Percentiles rank a stretch among this genome's conserved stretches.
These are phyloP conservation scores for Drosophila yakuba DNA, from an alignment of 1,140 invertebrate species.

Conservation along the genomic window DNA sequence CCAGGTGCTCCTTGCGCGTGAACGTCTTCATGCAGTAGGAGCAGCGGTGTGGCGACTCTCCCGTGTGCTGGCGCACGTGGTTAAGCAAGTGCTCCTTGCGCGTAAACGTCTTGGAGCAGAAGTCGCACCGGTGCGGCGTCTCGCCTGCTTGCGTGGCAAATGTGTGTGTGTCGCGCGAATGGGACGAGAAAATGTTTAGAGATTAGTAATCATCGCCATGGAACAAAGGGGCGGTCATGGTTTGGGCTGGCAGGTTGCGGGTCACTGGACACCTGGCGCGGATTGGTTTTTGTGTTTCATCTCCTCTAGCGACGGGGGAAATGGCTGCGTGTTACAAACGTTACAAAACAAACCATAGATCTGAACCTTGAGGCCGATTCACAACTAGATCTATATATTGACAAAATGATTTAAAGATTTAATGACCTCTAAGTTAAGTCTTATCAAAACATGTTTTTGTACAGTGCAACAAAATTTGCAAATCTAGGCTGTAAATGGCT, in stretches of 20 bases:
- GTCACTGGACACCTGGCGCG: constrained; percentile 16
- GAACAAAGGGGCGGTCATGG: constrained; percentile 1
- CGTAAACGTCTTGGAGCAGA: constrained; percentile 93
- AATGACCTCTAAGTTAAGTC: too few species aligned
- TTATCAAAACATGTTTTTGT: too few species aligned
- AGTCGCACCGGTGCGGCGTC: constrained; percentile 93
- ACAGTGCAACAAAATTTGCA: too few species aligned
- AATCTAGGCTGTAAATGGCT: too few species aligned
- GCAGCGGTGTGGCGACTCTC: constrained; percentile 86
- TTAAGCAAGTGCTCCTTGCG: constrained; percentile 93
- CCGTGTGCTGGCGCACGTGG: constrained; percentile 92
- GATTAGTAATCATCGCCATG: constrained; percentile 69
- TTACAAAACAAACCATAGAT: too few species aligned
- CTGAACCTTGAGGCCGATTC: too few species aligned
- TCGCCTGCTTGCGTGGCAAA: constrained; percentile 87
- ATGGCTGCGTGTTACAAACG: not conserved
- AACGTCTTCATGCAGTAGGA: constrained; percentile 91
- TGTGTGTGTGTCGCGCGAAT: constrained; percentile 36
- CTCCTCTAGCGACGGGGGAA: not conserved
- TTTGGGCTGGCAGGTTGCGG: constrained; percentile 12
- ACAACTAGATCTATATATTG: too few species aligned
- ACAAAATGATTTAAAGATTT: too few species aligned
- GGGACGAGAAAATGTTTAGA: constrained; percentile 51
- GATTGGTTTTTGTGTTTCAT: constrained; percentile 13
- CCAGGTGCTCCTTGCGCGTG: constrained; percentile 91